Base-by-base conservation (phyloP, 2,113 vertebrate genomes). In the Eleginops maclovinus region DNA sequence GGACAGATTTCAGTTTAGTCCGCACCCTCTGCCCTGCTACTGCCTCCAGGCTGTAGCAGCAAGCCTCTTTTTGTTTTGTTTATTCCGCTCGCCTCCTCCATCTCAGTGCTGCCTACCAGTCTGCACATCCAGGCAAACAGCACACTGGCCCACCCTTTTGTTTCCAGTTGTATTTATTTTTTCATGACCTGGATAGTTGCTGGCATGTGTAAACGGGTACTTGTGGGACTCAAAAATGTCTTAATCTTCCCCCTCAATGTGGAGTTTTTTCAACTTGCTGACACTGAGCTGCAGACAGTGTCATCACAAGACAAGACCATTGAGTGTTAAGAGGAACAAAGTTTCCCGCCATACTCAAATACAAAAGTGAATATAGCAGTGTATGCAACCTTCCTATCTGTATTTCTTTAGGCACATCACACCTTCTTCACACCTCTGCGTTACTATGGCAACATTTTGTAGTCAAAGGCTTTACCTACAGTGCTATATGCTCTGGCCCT, bases 41-140 rank as follows among this genome's bases (percentile, higher is more conserved):
- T 87, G 84, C 84, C 88, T 87, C 54, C 79, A 16, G 88, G 89
- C 81, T 75, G 72, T 47, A 62, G 49, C 77, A 82, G 72, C 7
- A 40, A 47, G 60, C 2, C 17, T 44, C 62, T 81, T 77, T 64
- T 50, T 43, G 71, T 40, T 60, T 58, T 86, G 67, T 82, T 91
- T 82, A 58, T 87, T 72, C 68, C 28, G 43, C 67, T 62, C 28
- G 22, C 63, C 75, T 87, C 60, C 66, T 19, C 11, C 61, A 10
- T 60, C 58, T 73, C 36, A 15, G 44, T 1, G 0, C 59, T 63
- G 63, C 40, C 66, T 75, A n/a, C n/a, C n/a, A 50, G 21, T 22
- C 28, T 46, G 53, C 61, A 71, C 71, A 66, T 16, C 5, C 47
- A 22, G 69, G 47, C 12, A 7, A 63, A 51, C 69, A 64, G 26